These are phyloP conservation scores for Calidris pygmaea DNA, from an alignment of 2,113 vertebrate genomes.

Conservation along the genomic window DNA sequence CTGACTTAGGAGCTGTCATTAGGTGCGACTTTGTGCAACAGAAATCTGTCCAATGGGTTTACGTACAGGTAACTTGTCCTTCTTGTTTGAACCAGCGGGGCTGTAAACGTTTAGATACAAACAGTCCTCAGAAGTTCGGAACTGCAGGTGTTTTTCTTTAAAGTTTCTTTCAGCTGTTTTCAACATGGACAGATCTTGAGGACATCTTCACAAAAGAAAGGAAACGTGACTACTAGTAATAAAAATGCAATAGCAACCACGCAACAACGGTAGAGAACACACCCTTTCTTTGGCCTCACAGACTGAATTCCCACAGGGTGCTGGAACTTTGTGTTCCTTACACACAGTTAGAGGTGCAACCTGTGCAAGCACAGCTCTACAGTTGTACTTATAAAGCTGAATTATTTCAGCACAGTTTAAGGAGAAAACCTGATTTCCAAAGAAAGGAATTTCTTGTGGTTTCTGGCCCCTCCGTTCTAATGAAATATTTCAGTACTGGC, in stretches of 20 bases:
- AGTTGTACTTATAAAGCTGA: not conserved
- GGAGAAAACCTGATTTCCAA: not conserved
- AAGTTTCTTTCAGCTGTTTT: constrained; percentile 23
- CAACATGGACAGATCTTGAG: constrained; percentile 38
- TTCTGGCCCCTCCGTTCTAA: not conserved
- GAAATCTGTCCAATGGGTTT: not conserved
- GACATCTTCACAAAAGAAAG: constrained; percentile 32
- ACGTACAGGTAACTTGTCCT: constrained; percentile 64
- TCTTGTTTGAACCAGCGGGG: constrained; percentile 34
- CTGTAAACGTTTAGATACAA: constrained; percentile 69
- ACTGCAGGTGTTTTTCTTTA: constrained; percentile 26
- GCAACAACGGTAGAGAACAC: not conserved
- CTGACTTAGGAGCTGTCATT: not conserved
- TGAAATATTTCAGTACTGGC: not conserved
- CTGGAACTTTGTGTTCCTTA: not conserved
- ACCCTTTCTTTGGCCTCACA: not conserved
- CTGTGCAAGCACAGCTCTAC: not conserved
- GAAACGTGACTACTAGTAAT: not conserved
- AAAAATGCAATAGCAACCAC: not conserved
- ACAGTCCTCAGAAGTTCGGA: constrained; percentile 67
- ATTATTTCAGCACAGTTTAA: not conserved
- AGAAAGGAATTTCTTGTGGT: not conserved
- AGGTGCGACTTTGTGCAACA: not conserved
- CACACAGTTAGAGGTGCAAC: not conserved
- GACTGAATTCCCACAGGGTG: not conserved